Evolutionary conservation across 2,113 vertebrate species (phyloP), one percentile per base, ranked within the genome.

Genomic region (Noctilio leporinus): DNA sequence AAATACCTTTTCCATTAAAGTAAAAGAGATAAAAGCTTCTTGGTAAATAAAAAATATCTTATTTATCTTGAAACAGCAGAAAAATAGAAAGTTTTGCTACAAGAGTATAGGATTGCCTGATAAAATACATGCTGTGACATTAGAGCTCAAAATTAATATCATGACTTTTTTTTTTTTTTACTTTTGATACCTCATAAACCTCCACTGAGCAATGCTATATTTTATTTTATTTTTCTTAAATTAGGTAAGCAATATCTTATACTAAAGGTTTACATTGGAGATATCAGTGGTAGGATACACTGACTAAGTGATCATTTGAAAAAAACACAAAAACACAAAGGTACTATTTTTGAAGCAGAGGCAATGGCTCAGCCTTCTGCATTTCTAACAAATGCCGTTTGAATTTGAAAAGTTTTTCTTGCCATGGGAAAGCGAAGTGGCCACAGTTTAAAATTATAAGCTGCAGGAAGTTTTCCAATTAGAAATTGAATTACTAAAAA

Each of bases 201-300:
- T 86, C 33, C 90, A 12, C 17, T 78, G n/a, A 91, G 24, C 26
- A 78, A 11, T 40, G 26, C 38, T 85, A 0, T 22, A 11, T 80
- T 93, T 76, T 83, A 19, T 64, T 97, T 83, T 75, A 82, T 62
- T 83, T 75, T 86, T 62, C n/a, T 86, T 73, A 28, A 88, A 57
- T 86, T 75, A 35, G 10, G 57, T 83, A 73, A 70, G n/a, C 55
- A 67, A 20, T 88, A 11, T 87, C 84, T 93, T 92, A 77, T 88
- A 35, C 7, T n/a, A 77, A 64, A 91, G 24, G 33, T 82, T 91
- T 75, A 55, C n/a, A 26, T 35, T 81, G 59, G 83, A 84, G 43
- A 11, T 76, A 67, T 47, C 8, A 73, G 3, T n/a, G 15, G 81
- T 64, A 38, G n/a, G 12, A 9, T 84, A 16, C 28, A 20, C 30